Base-by-base conservation (phyloP, 2,113 vertebrate genomes). In the Dermatemys mawii region DNA sequence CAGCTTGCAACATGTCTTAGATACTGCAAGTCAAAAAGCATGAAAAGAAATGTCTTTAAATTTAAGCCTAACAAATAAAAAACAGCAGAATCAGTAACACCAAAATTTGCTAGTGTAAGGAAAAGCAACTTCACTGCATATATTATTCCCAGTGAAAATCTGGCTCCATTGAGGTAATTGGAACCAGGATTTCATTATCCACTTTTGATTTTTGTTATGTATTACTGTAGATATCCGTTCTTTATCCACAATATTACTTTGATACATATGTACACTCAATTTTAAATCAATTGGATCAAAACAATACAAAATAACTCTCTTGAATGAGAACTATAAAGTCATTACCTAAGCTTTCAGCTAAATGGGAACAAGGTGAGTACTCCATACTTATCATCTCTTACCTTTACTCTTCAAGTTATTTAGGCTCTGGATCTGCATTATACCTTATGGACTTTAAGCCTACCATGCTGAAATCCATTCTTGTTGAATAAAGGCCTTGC, bases 31-130 rank as follows among this genome's bases (percentile, higher is more conserved):
- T 55, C 60, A 78, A 87, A 21, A 11, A 83, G 12, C 35, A 27
- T 90, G 67, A 90, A 95, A 93, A 90, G 89, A 96, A 95, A 93
- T 93, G 76, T 90, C 38, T 90, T 94, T 82, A 73, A 94, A 55
- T 94, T 87, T 73, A 90, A 24, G n/a, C 55, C 12, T 89, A 54
- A 54, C 86, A 92, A 88, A 17, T 5, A 67, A 70, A 53, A 85
- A 83, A 75, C 29, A 95, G 57, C 41, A 75, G n/a, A 92, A 35
- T 91, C 54, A 67, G 46, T 83, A 93, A 91, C n/a, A 63, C 22
- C 29, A 83, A 89, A 80, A 14, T 51, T 83, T 11, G 19, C 27
- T 80, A 24, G 19, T 13, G 60, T 63, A 32, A 35, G 90, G 85
- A 81, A 95, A 95, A 95, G 41, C 24, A 93, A 94, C 86, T 57